A percentile compares a stretch with the other conserved stretches of the same genome.
These are phyloP conservation scores for Hippasteria phrygiana DNA, from an alignment of 53 echinoderm and acorn worm species.

Conservation along the genomic window DNA sequence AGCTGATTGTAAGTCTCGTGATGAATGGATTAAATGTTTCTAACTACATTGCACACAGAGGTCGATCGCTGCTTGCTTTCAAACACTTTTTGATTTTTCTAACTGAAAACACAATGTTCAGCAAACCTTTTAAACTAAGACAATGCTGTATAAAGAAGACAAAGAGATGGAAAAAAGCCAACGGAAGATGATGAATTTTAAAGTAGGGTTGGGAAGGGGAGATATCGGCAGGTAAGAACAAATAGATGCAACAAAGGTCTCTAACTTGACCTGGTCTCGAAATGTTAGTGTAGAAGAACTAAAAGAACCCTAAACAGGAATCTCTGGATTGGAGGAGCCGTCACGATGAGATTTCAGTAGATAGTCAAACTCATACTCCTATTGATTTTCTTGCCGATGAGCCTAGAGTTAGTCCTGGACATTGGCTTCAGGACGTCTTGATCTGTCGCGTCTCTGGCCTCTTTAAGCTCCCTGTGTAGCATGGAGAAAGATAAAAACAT, in stretches of 20 bases:
- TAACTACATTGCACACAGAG: not conserved
- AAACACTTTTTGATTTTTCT: not conserved
- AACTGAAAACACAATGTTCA: not conserved
- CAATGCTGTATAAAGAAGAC: not conserved
- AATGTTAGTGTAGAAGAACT: too few species aligned
- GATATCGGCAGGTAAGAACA: too few species aligned
- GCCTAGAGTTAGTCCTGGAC: constrained; percentile 71
- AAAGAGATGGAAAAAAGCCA: too few species aligned
- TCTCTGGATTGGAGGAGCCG: not conserved
- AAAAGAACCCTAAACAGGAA: too few species aligned
- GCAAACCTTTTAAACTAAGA: not conserved
- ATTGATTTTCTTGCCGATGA: constrained; percentile 95
- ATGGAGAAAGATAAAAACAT: too few species aligned
- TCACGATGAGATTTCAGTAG: constrained; percentile 65
- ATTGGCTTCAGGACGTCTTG: constrained; percentile 29
- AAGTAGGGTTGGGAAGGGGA: too few species aligned
- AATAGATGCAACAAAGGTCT: too few species aligned
- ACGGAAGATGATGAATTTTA: too few species aligned
- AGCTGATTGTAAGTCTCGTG: not conserved
- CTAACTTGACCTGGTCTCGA: too few species aligned
- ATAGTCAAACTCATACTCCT: constrained; percentile 99
- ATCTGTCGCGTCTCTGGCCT: constrained; percentile 83
- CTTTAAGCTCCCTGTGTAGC: constrained; percentile 79
- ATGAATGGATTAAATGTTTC: not conserved
- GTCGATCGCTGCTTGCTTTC: not conserved